A percentile compares a stretch with the other conserved stretches of the same genome.
phyloP scores from a whole-genome alignment of 1,140 invertebrate species.

The Diabrotica undecimpunctata region DNA sequence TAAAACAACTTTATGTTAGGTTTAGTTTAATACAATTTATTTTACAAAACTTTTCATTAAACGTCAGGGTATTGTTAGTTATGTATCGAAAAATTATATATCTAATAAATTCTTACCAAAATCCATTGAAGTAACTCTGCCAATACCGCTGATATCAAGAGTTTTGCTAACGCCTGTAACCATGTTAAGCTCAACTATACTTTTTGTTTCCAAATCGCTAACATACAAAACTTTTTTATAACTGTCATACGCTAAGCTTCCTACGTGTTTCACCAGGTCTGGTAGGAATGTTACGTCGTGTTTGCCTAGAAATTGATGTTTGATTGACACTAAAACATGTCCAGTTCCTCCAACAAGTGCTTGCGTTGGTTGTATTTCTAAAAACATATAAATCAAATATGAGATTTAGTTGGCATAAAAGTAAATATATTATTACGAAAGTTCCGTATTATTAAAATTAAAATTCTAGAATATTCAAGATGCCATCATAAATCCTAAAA shows the following conservation, averaged over 20 bases:
- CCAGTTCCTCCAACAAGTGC: conserved; percentile 46
- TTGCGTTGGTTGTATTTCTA: conserved; percentile 43
- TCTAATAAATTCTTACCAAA: conserved; percentile 53
- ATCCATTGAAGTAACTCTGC: conserved; percentile 58
- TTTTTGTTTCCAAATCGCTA: conserved; percentile 52
- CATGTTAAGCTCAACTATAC: conserved; percentile 49
- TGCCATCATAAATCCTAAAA: not conserved
- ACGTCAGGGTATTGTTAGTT: too few relatives aligned
- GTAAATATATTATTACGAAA: too few relatives aligned
- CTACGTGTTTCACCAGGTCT: conserved; percentile 47
- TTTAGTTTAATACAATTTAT: too few relatives aligned
- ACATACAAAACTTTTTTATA: conserved; percentile 51
- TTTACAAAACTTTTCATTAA: too few relatives aligned
- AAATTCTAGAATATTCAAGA: too few relatives aligned
- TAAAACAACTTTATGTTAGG: too few relatives aligned
- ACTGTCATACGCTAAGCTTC: conserved; percentile 45
- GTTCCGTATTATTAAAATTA: too few relatives aligned
- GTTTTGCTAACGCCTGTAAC: conserved; percentile 40
- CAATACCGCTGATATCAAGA: conserved; percentile 50
- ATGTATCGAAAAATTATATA: too few relatives aligned
- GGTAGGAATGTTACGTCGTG: conserved; percentile 47
- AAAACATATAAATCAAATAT: conserved; percentile 15
- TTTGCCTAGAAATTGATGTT: conserved; percentile 52
- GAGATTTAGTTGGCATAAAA: too few relatives aligned
- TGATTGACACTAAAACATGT: conserved; percentile 46